These are phyloP conservation scores for Stenchaetothrips biformis DNA, from an alignment of 2,888 invertebrate species.

Conservation along the genomic window DNA sequence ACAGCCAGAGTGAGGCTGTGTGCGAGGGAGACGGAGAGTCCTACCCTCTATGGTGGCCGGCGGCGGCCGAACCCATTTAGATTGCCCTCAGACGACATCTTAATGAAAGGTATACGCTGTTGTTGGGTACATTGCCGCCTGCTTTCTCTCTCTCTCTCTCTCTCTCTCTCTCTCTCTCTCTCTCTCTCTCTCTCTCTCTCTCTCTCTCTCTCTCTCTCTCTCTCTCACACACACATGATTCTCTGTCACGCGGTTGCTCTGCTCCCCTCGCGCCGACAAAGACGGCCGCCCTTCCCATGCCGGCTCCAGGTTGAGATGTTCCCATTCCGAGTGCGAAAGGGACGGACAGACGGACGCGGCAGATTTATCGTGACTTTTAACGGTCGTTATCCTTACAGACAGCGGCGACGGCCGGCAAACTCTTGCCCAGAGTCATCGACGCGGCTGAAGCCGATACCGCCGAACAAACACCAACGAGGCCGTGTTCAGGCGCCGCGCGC, in stretches of 20 bases:
- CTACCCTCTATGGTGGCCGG: not conserved
- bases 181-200: not conserved
- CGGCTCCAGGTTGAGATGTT: not conserved
- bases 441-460: too few relatives aligned
- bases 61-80: not conserved
- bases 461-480: too few relatives aligned
- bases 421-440: too few relatives aligned
- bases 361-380: slow-evolving; percentile 13
- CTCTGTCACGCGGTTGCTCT: too few relatives aligned
- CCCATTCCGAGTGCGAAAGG: not conserved
- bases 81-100: slow-evolving; percentile 17
- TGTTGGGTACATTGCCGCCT: not conserved
- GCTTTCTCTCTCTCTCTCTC: not conserved
- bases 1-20: too few relatives aligned
- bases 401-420: too few relatives aligned
- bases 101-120: slow-evolving; percentile 12
- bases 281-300: not conserved
- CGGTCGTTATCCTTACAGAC: not conserved
- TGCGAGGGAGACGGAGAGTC: not conserved
- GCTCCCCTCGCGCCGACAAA: too few relatives aligned
- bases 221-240: too few relatives aligned
- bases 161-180: not conserved
- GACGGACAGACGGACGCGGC: not conserved
- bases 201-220: not conserved
- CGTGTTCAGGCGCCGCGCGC: too few relatives aligned